Conservation (phyloP, 2,797 vertebrate species). For the Aplochiton taeniatus region DNA sequence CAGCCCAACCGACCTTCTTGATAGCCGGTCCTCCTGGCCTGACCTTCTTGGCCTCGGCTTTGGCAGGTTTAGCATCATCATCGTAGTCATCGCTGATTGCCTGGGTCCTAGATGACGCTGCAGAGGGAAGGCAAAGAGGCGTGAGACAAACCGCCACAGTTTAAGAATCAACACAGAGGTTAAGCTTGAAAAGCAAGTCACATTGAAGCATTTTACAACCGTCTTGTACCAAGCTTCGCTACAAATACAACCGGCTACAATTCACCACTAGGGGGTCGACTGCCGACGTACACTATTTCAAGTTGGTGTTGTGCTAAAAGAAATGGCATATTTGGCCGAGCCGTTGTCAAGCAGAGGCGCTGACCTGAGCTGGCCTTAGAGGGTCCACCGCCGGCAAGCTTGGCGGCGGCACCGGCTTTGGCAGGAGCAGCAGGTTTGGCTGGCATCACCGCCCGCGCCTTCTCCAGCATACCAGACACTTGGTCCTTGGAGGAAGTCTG, state of each 20-base stretch:
- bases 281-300: no score
- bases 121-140: conserved; percentile 1
- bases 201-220: no score
- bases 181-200: neutral
- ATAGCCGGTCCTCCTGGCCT: conserved; percentile 78
- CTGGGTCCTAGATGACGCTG: conserved; percentile 63
- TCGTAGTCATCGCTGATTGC: conserved; percentile 76
- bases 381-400: conserved; percentile 59
- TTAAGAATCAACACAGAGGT: neutral
- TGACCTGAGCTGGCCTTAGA: conserved; percentile 76
- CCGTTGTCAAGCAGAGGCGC: no score
- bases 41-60: conserved; percentile 80
- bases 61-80: conserved; percentile 77
- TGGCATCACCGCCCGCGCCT: conserved; percentile 91
- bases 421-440: conserved; percentile 84
- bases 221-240: no score
- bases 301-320: no score
- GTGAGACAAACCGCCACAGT: neutral
- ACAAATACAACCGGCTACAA: no score
- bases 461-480: conserved; percentile 90
- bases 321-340: no score
- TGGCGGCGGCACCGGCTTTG: conserved; percentile 74
- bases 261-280: no score
- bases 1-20: conserved; percentile 84
- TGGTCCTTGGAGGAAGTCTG: conserved; percentile 96